A percentile compares a stretch with the other conserved stretches of the same genome.
phyloP scores from a whole-genome alignment of 2,888 invertebrate species.

The Microplitis manilae region DNA sequence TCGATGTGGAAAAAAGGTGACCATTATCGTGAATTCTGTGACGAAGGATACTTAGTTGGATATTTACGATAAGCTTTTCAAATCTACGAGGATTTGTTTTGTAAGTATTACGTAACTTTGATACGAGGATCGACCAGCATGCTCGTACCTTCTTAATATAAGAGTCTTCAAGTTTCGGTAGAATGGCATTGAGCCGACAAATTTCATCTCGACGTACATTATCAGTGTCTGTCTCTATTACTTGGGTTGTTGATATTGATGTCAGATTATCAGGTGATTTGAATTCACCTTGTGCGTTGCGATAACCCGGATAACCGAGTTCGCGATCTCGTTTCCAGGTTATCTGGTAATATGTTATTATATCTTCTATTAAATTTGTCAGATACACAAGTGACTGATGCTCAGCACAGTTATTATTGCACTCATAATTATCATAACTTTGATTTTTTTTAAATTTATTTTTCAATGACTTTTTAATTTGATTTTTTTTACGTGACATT shows the following conservation, averaged over 20 bases:
- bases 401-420: no score
- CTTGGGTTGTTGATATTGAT: slow-evolving; percentile 31
- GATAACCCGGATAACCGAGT: no score
- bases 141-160: slow-evolving; percentile 54
- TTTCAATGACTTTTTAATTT: no score
- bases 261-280: background rate
- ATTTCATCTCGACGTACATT: slow-evolving; percentile 55
- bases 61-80: slow-evolving; percentile 44
- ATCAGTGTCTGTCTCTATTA: background rate
- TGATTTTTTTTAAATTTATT: no score
- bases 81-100: slow-evolving; percentile 43
- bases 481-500: no score
- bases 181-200: slow-evolving; percentile 56
- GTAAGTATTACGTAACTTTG: slow-evolving; percentile 50
- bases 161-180: slow-evolving; percentile 58
- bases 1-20: slow-evolving; percentile 15
- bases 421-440: no score
- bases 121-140: slow-evolving; percentile 49
- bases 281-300: no score
- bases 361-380: no score
- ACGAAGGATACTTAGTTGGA: slow-evolving; percentile 44
- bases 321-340: no score
- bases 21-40: slow-evolving; percentile 41
- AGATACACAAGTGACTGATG: no score
- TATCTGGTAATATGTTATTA: no score